Evolutionary conservation across 2,113 vertebrate genomes (phyloP).

Genomic region (Eupsittula cactorum): DNA sequence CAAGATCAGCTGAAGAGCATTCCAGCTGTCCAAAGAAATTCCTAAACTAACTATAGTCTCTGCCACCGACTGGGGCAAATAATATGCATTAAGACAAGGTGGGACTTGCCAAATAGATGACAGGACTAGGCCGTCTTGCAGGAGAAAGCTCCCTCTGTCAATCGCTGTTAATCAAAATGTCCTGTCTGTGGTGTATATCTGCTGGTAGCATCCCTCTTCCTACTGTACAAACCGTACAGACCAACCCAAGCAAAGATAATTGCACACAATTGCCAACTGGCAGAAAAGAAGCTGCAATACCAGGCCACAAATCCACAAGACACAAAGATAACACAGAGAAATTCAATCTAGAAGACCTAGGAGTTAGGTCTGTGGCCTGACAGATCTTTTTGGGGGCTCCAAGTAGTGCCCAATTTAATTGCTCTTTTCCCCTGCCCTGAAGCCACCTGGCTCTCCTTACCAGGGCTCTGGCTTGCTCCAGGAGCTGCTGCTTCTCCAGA

Average conservation of each 20-base stretch:
- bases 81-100: background rate
- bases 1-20: background rate
- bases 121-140: background rate
- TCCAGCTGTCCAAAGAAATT: background rate
- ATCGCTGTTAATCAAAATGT: background rate
- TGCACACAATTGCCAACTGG: accelerated
- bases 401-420: background rate
- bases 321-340: background rate
- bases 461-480: background rate
- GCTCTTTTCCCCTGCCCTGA: background rate
- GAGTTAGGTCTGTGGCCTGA: background rate
- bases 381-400: background rate
- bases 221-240: background rate
- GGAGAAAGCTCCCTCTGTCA: background rate
- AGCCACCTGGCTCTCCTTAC: background rate
- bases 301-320: background rate
- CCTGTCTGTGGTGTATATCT: background rate
- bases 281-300: background rate
- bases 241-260: no score
- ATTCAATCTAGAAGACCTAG: background rate
- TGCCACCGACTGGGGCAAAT: background rate
- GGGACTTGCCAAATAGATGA: accelerated
- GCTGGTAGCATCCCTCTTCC: background rate
- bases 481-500: background rate
- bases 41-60: background rate